phyloP scores from a whole-genome alignment of 2,888 invertebrate genomes.

The Drosophila colorata region DNA sequence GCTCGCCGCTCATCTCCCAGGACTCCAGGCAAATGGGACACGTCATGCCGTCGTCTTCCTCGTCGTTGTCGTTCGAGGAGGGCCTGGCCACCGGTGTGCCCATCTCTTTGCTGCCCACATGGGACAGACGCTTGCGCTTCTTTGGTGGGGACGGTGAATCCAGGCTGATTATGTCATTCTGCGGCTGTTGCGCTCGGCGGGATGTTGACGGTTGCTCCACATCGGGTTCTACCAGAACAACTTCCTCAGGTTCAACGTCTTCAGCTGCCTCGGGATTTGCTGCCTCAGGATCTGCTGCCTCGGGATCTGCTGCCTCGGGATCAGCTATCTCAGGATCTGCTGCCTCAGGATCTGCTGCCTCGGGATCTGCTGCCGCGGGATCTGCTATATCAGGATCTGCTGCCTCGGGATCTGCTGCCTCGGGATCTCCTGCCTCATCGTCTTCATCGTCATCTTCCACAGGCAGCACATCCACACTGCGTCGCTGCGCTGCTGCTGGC shows the following conservation, averaged over 20 bases:
- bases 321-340: neutral
- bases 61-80: constrained; percentile 87
- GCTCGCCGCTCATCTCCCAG: constrained; percentile 94
- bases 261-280: neutral
- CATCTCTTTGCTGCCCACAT: neutral
- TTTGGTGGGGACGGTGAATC: constrained; percentile 77
- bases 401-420: neutral
- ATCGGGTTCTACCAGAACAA: neutral
- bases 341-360: neutral
- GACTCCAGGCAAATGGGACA: constrained; percentile 96
- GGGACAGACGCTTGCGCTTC: constrained; percentile 79
- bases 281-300: neutral
- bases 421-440: neutral
- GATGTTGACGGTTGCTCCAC: constrained; percentile 27
- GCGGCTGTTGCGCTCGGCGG: constrained; percentile 8
- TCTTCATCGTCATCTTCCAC: constrained; percentile 1
- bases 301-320: neutral
- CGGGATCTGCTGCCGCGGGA: neutral
- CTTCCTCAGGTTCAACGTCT: neutral
- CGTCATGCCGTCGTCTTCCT: constrained; percentile 89
- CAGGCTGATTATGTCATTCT: constrained; percentile 35
- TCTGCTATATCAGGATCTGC: neutral
- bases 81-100: constrained; percentile 68
- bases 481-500: constrained; percentile 3
- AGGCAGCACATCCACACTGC: constrained; percentile 11